Percentiles rank a stretch among this genome's conserved stretches.
These are phyloP conservation scores for Branchellion lobata DNA, from an alignment of 2,888 invertebrate genomes.

Conservation along the genomic window DNA sequence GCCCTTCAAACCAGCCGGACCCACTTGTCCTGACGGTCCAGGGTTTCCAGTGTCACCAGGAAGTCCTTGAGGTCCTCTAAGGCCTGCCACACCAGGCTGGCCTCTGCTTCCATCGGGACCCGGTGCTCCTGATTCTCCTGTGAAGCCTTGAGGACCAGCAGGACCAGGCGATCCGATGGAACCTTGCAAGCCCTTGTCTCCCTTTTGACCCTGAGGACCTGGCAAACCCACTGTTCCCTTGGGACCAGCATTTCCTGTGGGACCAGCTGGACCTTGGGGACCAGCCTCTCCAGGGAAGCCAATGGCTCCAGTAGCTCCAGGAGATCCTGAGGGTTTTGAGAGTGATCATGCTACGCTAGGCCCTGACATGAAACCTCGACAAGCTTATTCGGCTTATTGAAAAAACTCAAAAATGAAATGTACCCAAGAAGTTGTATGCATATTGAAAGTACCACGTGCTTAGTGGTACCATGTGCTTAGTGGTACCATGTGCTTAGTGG, in stretches of 20 bases:
- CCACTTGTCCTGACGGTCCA: slow-evolving; percentile 29
- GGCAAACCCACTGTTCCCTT: not conserved
- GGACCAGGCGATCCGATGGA: slow-evolving; percentile 42
- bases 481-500: no score
- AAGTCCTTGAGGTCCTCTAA: slow-evolving; percentile 51
- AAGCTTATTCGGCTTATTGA: no score
- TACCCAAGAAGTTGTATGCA: no score
- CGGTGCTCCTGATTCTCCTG: slow-evolving; percentile 51
- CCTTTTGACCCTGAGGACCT: slow-evolving; percentile 6
- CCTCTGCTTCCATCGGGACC: slow-evolving; percentile 50
- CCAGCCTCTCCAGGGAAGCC: slow-evolving; percentile 69
- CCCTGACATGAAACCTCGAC: no score
- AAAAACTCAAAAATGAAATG: no score
- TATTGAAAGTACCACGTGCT: no score
- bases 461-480: no score
- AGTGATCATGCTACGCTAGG: not conserved
- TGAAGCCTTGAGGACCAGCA: slow-evolving; percentile 48
- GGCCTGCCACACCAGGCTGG: slow-evolving; percentile 53
- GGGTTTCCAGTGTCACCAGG: slow-evolving; percentile 46
- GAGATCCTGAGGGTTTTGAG: not conserved
- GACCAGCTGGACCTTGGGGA: slow-evolving; percentile 47
- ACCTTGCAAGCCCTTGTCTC: slow-evolving; percentile 7
- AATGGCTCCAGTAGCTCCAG: slow-evolving; percentile 68
- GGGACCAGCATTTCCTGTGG: slow-evolving; percentile 46
- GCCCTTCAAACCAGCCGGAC: slow-evolving; percentile 42